Conservation (phyloP, 1,140 invertebrate genomes). For the Helicorthomorpha holstii region DNA sequence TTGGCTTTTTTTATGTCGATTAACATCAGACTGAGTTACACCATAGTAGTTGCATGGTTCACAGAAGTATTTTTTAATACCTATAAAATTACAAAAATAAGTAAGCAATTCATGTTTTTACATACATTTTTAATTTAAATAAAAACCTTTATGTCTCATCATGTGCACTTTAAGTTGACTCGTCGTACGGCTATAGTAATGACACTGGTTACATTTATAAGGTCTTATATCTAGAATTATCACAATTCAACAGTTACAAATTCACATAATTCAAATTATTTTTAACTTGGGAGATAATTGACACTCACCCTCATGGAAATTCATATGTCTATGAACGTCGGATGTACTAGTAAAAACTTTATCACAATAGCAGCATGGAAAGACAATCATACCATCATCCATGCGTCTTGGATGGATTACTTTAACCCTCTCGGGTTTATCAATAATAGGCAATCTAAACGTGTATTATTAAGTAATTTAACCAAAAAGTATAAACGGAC, state of each 20-base stretch:
- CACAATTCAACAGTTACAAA: neutral
- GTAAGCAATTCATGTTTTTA: neutral
- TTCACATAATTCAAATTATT: neutral
- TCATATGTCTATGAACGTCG: constrained; percentile 32
- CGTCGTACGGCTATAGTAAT: constrained; percentile 31
- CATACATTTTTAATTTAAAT: neutral
- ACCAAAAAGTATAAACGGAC: no score
- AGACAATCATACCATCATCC: constrained; percentile 26
- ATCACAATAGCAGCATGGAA: constrained; percentile 28
- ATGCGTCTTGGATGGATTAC: constrained; percentile 23
- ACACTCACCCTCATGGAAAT: constrained; percentile 29
- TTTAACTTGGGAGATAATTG: neutral
- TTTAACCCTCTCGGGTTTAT: constrained; percentile 23
- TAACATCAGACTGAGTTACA: constrained; percentile 33
- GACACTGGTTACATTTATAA: constrained; percentile 32
- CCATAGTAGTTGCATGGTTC: constrained; percentile 33
- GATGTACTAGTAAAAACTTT: constrained; percentile 30
- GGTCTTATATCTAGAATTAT: constrained; percentile 27
- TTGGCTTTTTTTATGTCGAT: constrained; percentile 33
- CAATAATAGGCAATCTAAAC: constrained; percentile 25
- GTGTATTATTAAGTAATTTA: no score
- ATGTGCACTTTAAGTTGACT: constrained; percentile 34
- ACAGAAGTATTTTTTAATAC: constrained; percentile 31
- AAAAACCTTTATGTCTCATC: constrained; percentile 32
- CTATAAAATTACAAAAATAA: constrained; percentile 16